Evolutionary conservation across 2,113 vertebrate species (phyloP).

Genomic region (Campylomormyrus tamandua): DNA sequence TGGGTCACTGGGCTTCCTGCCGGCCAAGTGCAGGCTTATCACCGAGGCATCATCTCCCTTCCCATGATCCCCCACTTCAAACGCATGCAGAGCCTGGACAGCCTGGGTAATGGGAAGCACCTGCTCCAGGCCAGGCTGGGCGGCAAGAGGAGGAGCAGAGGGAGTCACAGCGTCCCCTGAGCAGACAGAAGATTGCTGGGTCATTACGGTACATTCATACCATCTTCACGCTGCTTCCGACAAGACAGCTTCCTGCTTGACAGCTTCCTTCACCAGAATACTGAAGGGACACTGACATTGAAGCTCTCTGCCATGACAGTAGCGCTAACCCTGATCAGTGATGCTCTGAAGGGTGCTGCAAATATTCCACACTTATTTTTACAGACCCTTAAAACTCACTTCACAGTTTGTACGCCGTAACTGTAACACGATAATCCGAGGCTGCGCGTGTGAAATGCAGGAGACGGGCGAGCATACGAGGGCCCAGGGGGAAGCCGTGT

Average conservation of each 20-base stretch:
- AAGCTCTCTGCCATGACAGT: not conserved
- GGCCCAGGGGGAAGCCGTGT: not conserved
- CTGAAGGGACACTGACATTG: not conserved
- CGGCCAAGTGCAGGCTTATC: constrained; percentile 35
- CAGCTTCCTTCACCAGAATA: not conserved
- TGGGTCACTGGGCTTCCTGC: constrained; percentile 23
- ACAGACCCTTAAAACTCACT: not conserved
- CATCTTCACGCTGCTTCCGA: not conserved
- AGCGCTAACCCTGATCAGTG: not conserved
- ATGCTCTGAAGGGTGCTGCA: not conserved
- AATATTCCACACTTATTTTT: not conserved
- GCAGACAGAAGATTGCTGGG: not conserved
- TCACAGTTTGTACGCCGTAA: not conserved
- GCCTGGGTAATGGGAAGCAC: constrained; percentile 37
- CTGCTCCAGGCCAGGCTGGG: constrained; percentile 25
- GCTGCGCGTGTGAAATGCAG: constrained; percentile 10
- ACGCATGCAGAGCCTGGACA: constrained; percentile 12
- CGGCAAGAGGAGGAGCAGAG: constrained; percentile 29
- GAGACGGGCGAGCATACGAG: not conserved
- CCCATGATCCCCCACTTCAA: constrained; percentile 38
- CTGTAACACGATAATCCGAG: constrained; percentile 17
- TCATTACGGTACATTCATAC: not conserved
- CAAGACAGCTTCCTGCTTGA: not conserved
- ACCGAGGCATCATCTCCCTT: constrained; percentile 33
- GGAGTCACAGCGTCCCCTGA: constrained; percentile 5